Base-by-base conservation (phyloP, 2,113 vertebrate species). In the Prolemur simus region DNA sequence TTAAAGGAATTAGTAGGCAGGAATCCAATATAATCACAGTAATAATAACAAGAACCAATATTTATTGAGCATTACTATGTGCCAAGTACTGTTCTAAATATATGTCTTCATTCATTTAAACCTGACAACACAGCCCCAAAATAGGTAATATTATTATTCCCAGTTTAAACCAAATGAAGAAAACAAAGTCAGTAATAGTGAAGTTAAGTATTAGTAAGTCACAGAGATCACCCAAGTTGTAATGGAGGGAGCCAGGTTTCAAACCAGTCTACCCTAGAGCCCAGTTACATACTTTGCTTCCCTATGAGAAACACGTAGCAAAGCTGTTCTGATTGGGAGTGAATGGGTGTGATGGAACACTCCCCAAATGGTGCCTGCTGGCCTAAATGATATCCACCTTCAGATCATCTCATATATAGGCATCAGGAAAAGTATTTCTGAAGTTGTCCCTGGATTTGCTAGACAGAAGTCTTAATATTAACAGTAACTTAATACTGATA, bases 1-100 rank as follows among this genome's bases (percentile, higher is more conserved):
- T 77, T 52, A 97, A 97, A 93, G 60, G 49, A 95, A 92, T 86
- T 80, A 83, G 17, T 39, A 91, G 37, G n/a, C 64, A 95, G 52
- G 73, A 80, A 91, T 63, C 60, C 52, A 94, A 94, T 80, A 54
- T 69, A 45, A 45, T 77, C 95, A 93, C n/a, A 85, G 56, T 39
- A 96, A 83, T 54, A 93, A 83, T 8, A 56, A 47, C 18, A 87
- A 49, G 86, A 87, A 91, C 20, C 39, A 83, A n/a, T 60, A 84
- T 77, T 78, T 76, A 84, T 20, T 74, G 34, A 84, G 8, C n/a
- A 85, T 68, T 78, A 73, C 54, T 82, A 12, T 66, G 34, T 88
- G 10, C 21, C n/a, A 92, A 42, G 34, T 25, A 60, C 20, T 89
- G 15, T 82, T 89, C 45, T 85, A 83, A 91, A 80, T 77, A 17